Evolutionary conservation across 1,140 invertebrate species (phyloP).

Genomic region (Campodea augens): DNA sequence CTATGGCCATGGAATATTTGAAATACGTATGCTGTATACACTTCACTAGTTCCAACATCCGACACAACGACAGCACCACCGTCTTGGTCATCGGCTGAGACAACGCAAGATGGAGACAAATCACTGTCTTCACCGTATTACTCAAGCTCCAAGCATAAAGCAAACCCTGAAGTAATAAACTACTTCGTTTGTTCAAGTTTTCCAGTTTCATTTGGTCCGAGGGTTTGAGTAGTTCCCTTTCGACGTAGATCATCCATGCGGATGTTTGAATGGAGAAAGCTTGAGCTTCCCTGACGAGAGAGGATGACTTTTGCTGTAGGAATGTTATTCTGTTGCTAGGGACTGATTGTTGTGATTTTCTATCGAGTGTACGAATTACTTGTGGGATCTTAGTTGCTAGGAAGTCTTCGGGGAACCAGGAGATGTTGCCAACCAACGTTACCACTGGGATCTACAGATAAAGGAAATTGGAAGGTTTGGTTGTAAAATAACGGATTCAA

Average conservation of each 20-base stretch:
- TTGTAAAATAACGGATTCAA: conserved; percentile 3
- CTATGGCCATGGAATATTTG: conserved; percentile 33
- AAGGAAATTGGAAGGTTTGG: not conserved
- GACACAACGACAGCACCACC: conserved; percentile 52
- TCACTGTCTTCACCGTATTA: conserved; percentile 41
- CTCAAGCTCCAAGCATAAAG: conserved; percentile 36
- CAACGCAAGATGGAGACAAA: conserved; percentile 58
- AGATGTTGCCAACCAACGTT: conserved; percentile 46
- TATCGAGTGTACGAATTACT: conserved; percentile 34
- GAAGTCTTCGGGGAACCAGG: conserved; percentile 66
- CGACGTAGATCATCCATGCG: conserved; percentile 42
- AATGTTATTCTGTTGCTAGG: conserved; percentile 31
- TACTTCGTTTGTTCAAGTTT: conserved; percentile 39
- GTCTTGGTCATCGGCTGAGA: conserved; percentile 58
- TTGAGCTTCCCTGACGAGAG: conserved; percentile 36
- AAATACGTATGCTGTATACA: conserved; percentile 43
- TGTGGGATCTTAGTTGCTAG: conserved; percentile 38
- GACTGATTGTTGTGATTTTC: conserved; percentile 34
- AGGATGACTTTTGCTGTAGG: conserved; percentile 33
- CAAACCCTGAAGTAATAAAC: conserved; percentile 35
- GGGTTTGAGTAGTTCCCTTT: conserved; percentile 28
- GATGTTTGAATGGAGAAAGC: conserved; percentile 23
- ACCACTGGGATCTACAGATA: conserved; percentile 42
- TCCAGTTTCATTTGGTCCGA: conserved; percentile 31
- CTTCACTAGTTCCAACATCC: conserved; percentile 63